Evolutionary conservation across 2,113 vertebrate species (phyloP).

Genomic region (Phocoena phocoena): DNA sequence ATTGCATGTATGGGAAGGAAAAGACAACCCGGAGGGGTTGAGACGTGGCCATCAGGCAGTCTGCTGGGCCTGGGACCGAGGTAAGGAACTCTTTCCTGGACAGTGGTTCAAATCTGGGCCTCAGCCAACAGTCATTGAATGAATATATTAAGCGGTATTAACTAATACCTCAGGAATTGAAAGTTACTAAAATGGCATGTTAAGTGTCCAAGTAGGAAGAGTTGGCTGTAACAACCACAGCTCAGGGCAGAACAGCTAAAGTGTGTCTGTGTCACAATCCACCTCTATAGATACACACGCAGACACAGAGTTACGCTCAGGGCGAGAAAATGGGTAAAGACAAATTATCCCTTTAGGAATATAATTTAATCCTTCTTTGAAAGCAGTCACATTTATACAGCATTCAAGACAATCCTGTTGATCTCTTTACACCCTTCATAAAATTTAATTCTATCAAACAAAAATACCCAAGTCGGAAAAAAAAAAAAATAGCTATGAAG

Average conservation of each 20-base stretch:
- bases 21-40: neutral
- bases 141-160: neutral
- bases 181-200: neutral
- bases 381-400: neutral
- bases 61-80: neutral
- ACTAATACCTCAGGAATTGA: neutral
- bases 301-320: neutral
- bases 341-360: neutral
- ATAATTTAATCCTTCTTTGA: neutral
- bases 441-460: constrained; percentile 22
- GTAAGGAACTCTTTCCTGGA: too few relatives aligned
- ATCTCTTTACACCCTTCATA: neutral
- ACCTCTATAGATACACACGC: neutral
- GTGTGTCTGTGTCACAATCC: neutral
- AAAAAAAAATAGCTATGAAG: neutral
- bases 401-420: neutral
- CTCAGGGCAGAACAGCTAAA: neutral
- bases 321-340: neutral
- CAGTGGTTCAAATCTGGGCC: neutral
- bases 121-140: neutral
- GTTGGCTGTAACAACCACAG: neutral
- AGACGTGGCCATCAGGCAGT: neutral
- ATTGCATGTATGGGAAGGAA: neutral
- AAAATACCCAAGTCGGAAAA: neutral
- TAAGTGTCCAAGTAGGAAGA: neutral